Evolutionary conservation across 2,888 invertebrate genomes (phyloP).

Genomic region (Lepidocyrtoides sp.): DNA sequence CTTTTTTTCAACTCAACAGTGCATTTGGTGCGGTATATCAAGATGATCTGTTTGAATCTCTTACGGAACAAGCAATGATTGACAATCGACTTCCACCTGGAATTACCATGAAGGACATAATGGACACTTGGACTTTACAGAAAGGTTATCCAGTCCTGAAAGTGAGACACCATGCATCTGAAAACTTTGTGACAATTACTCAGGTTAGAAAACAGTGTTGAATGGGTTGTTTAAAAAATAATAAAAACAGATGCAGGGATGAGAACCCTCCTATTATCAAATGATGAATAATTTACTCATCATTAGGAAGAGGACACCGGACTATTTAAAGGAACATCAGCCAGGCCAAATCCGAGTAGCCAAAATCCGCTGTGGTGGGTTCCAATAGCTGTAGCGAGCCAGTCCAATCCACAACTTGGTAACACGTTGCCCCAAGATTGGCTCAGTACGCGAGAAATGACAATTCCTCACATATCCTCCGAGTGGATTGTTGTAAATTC

Average conservation of each 20-base stretch:
- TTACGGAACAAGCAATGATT: slow-evolving; percentile 86
- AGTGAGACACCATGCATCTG: slow-evolving; percentile 86
- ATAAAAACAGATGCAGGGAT: background rate
- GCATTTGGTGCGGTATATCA: slow-evolving; percentile 89
- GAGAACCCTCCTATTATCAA: no score
- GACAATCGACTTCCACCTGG: slow-evolving; percentile 86
- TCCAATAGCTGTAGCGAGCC: slow-evolving; percentile 78
- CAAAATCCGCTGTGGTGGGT: slow-evolving; percentile 77
- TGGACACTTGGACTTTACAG: slow-evolving; percentile 92
- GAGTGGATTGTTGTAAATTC: slow-evolving; percentile 80
- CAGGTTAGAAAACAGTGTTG: slow-evolving; percentile 52
- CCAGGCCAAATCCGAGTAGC: background rate
- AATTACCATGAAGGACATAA: slow-evolving; percentile 89
- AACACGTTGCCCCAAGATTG: slow-evolving; percentile 77
- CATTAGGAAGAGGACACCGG: slow-evolving; percentile 69
- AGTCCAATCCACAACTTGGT: slow-evolving; percentile 59
- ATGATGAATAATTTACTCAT: no score
- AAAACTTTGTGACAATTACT: slow-evolving; percentile 63
- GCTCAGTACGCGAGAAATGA: slow-evolving; percentile 58
- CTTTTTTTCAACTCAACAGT: no score
- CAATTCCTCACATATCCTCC: slow-evolving; percentile 57
- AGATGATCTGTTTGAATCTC: slow-evolving; percentile 90
- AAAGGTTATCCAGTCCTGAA: slow-evolving; percentile 91
- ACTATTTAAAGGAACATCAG: slow-evolving; percentile 24
- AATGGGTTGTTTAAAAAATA: background rate